Evolutionary conservation across 2,113 vertebrate genomes (phyloP), one percentile per base, ranked within the genome.

Genomic region (Esox niger): DNA sequence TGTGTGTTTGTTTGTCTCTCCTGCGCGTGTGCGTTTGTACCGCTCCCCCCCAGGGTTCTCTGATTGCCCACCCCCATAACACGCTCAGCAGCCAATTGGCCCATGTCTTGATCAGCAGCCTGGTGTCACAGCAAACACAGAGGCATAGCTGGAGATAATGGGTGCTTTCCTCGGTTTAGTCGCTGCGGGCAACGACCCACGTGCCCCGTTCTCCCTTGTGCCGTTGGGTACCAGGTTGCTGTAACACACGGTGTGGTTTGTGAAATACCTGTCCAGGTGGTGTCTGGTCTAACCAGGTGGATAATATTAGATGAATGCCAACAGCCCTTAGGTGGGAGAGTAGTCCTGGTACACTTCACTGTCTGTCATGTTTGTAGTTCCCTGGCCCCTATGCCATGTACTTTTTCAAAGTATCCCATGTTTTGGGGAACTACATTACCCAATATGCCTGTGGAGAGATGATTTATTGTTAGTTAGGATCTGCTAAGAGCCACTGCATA

Each of bases 401-500:
- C 64, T 77, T 29, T 71, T 31, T 30, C 25, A 29, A 15, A 8
- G 26, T 59, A 7, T 30, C 57, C 20, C 29, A 11, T 17, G 56
- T 17, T 13, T 2, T 11, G 31, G 17, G 27, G 29, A 31, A 59
- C 57, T 31, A 59, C 57, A 59, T 17, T 31, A 58, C 56, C 57
- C 57, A 59, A 29, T 20, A 30, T 59, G 57, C 27, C 15, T 59
- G 57, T 30, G n/a, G 47, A n/a, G n/a, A 21, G 21, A n/a, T n/a
- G 47, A 7, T 31, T 2, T 25, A 82, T 26, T 32, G 61, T 70
- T 26, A 52, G 43, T 66, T 59, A 56, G 64, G 8, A 33, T 56
- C 31, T 66, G 25, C 26, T 8, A 31, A 64, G 20, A 60, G 30
- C 6, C 13, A 35, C 43, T 21, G 30, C 60, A 46, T 62, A 52